Evolutionary conservation across 92 coral and sea anemone species (phyloP).

Genomic region (Epizoanthus stellaris): DNA sequence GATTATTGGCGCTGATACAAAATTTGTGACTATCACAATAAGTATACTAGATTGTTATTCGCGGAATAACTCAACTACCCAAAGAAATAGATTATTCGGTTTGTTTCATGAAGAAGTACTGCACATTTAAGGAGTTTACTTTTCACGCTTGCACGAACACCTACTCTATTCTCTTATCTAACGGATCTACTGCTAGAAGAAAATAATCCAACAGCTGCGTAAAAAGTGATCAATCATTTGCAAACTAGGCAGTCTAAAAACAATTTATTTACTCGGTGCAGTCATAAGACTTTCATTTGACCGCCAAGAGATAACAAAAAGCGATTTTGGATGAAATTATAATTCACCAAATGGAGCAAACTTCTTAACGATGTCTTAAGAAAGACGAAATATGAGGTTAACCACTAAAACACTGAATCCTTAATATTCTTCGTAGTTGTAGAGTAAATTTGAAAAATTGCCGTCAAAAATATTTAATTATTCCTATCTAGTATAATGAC

Average conservation of each 20-base stretch:
- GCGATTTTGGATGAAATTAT: background rate
- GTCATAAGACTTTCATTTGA: constrained; percentile 30
- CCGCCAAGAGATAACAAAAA: constrained; percentile 25
- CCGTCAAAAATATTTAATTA: too few species aligned
- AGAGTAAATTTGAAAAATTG: too few species aligned
- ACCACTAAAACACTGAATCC: background rate
- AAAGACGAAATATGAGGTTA: background rate
- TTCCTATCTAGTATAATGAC: too few species aligned
- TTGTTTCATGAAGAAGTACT: constrained; percentile 1
- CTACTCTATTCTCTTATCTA: constrained; percentile 16
- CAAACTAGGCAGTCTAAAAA: constrained; percentile 34
- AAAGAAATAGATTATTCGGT: background rate
- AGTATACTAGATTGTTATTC: background rate
- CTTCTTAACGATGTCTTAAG: constrained; percentile 7
- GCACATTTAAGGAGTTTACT: background rate
- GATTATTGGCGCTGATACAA: constrained; percentile 46
- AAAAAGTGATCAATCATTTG: constrained; percentile 26
- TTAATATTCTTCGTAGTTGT: background rate
- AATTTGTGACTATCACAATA: constrained; percentile 28
- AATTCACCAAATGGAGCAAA: constrained; percentile 9
- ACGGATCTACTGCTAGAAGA: constrained; percentile 20
- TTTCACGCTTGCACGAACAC: background rate
- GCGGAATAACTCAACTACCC: background rate
- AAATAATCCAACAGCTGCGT: constrained; percentile 8
- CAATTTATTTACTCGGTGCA: constrained; percentile 33